Conservation (phyloP, 2,113 vertebrate species). For the Phylloscopus trochiloides region DNA sequence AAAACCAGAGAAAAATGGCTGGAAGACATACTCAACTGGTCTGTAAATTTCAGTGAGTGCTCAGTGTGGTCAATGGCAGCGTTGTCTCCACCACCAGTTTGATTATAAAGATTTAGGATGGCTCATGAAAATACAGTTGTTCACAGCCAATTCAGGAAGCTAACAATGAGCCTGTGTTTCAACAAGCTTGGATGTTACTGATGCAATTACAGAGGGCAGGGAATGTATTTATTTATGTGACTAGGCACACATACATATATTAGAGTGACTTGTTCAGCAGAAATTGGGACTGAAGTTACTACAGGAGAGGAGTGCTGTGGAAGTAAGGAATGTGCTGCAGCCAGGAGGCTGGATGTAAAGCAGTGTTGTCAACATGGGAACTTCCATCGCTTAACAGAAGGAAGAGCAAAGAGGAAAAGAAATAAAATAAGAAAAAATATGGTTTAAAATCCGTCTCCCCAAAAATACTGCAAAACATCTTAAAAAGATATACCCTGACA, state of each 20-base stretch:
- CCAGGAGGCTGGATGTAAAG: background rate
- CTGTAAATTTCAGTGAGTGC: background rate
- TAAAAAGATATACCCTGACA: background rate
- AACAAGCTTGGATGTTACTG: background rate
- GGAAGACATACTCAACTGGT: background rate
- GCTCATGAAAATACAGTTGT: conserved; percentile 47
- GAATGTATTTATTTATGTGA: background rate
- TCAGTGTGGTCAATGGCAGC: background rate
- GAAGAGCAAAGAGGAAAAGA: background rate
- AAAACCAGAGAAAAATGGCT: background rate
- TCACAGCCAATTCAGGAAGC: background rate
- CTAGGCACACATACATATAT: background rate
- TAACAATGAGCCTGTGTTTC: conserved; percentile 19
- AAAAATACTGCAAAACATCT: background rate
- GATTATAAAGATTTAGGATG: conserved; percentile 37
- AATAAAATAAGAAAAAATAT: background rate
- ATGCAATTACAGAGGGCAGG: background rate
- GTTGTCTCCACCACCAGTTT: background rate
- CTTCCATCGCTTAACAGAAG: background rate
- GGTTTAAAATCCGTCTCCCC: background rate
- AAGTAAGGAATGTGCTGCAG: background rate
- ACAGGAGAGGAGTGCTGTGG: background rate
- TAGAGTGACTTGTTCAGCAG: background rate
- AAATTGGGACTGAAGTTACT: background rate
- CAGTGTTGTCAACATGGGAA: background rate